phyloP scores from a whole-genome alignment of 2,888 invertebrate species.

The Campaea margaritaria region DNA sequence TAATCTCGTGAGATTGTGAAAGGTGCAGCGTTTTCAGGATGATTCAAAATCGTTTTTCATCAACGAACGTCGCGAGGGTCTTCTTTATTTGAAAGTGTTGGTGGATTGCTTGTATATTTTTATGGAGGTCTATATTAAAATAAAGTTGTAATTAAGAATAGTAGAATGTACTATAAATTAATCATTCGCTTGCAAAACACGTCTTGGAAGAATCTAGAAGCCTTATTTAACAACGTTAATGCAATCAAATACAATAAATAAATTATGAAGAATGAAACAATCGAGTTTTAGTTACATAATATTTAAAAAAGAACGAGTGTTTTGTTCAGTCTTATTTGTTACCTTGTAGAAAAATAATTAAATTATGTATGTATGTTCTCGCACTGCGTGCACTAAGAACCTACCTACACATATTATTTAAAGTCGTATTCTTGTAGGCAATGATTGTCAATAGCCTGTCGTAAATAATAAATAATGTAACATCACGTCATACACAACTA shows the following conservation, averaged over 20 bases:
- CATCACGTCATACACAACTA: constrained; percentile 55
- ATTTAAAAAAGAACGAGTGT: neutral
- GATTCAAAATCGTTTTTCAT: constrained; percentile 50
- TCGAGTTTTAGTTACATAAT: neutral
- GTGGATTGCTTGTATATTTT: neutral
- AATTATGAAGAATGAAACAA: no score
- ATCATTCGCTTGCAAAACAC: no score
- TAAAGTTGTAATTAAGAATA: no score
- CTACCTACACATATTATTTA: constrained; percentile 26
- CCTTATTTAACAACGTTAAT: no score
- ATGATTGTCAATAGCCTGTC: constrained; percentile 36
- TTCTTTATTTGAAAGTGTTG: neutral
- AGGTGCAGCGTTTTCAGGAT: constrained; percentile 45
- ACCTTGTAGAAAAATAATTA: neutral
- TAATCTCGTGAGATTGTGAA: constrained; percentile 68
- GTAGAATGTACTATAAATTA: no score
- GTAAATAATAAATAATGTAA: constrained; percentile 55
- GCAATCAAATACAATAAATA: no score
- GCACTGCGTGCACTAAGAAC: no score
- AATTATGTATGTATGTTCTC: neutral
- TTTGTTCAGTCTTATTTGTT: neutral
- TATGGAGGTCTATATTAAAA: neutral
- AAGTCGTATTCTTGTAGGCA: constrained; percentile 28
- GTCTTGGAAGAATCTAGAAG: no score
- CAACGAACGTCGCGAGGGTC: constrained; percentile 32